A percentile compares a stretch with the other conserved stretches of the same genome.
phyloP scores from a whole-genome alignment of 2,888 invertebrate species.

The Aleiodes leptofemur region DNA sequence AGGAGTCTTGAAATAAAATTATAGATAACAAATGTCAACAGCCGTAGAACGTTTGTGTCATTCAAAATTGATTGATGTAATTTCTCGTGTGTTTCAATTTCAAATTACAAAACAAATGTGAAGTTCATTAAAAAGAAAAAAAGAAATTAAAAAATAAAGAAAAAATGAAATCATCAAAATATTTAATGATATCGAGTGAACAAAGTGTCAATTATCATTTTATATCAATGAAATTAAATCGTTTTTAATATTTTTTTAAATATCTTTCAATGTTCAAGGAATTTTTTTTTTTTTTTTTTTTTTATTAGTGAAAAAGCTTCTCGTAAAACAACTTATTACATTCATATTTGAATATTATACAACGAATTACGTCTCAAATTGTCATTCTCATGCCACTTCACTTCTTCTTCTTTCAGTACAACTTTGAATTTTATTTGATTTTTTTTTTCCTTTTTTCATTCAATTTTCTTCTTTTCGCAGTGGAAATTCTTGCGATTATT shows the following conservation, averaged over 20 bases:
- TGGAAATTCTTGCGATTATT: constrained; percentile 22
- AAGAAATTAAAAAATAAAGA: background rate
- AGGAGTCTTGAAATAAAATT: background rate
- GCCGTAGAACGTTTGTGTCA: constrained; percentile 12
- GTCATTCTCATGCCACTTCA: constrained; percentile 46
- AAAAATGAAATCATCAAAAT: background rate
- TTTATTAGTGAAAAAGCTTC: constrained; percentile 72
- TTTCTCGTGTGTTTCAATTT: background rate
- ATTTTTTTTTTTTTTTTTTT: constrained; percentile 66
- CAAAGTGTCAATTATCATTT: background rate
- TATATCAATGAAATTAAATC: background rate
- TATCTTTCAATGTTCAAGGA: constrained; percentile 22
- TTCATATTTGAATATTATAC: constrained; percentile 62
- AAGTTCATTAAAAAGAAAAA: background rate
- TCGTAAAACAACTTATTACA: constrained; percentile 70
- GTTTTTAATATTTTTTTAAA: background rate
- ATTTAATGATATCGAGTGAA: background rate
- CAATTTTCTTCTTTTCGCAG: constrained; percentile 35
- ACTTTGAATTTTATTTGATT: constrained; percentile 35
- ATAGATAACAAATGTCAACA: background rate
- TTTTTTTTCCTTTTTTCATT: constrained; percentile 34
- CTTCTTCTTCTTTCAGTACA: constrained; percentile 2
- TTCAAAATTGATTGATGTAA: constrained; percentile 13
- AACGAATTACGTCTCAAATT: constrained; percentile 54
- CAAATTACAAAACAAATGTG: background rate